Evolutionary conservation across 2,113 vertebrate genomes (phyloP).

Genomic region (Cervus canadensis): DNA sequence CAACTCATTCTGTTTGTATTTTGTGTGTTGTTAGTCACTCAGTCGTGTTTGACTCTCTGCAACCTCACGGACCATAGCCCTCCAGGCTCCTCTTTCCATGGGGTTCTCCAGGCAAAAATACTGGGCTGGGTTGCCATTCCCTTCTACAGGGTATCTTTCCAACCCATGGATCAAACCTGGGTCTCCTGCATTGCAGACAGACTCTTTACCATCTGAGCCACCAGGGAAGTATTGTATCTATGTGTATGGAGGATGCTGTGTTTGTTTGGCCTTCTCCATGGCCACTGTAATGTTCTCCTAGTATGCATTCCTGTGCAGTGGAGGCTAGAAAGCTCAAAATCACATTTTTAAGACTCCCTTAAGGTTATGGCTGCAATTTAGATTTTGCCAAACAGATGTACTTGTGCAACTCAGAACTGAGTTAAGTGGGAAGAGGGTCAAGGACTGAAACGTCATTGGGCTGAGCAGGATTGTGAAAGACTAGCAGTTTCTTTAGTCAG

Average conservation of each 20-base stretch:
- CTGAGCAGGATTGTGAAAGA: not conserved
- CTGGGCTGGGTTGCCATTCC: not conserved
- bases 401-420: not conserved
- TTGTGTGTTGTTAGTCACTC: not conserved
- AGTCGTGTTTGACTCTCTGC: accelerated
- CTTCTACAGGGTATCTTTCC: not conserved
- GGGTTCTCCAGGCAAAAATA: not conserved
- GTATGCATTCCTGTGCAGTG: not conserved
- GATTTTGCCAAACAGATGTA: not conserved
- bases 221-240: not conserved
- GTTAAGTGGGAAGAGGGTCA: not conserved
- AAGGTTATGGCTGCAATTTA: not conserved
- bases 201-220: not conserved
- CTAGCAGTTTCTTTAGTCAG: not conserved
- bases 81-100: not conserved
- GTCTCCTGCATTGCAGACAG: not conserved
- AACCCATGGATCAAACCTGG: not conserved
- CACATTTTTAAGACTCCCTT: not conserved
- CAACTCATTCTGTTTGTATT: not conserved
- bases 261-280: not conserved
- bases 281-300: not conserved
- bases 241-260: not conserved
- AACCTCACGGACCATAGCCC: not conserved
- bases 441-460: not conserved
- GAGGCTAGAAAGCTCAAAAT: not conserved